Evolutionary conservation across 2,113 vertebrate species (phyloP), one percentile per base, ranked within the genome.

Genomic region (Microtus montanus): DNA sequence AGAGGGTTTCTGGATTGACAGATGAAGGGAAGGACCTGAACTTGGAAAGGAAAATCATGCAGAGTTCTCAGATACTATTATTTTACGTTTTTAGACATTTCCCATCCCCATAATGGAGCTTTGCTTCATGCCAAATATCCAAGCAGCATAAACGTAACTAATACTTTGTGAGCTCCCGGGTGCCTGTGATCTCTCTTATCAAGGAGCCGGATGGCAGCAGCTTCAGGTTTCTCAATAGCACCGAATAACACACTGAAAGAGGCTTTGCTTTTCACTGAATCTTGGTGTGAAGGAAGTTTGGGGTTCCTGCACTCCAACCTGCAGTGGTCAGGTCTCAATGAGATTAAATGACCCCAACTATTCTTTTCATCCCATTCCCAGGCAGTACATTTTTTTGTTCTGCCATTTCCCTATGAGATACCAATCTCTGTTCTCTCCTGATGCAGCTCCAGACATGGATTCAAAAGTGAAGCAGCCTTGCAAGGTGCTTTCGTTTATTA

Each of bases 91-190:
- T 35, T 2, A 64, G 2, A 1, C 6, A 41, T 30, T n/a, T 8
- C 11, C 2, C 30, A 64, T 12, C 7, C 28, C 38, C 9, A 28
- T 33, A 12, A 64, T 44, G 19, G 49, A 22, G 71, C 11, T 17
- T 85, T 9, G 79, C 87, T 96, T 79, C 52, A 79, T 66, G 68
- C 26, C 10, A 87, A 95, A 52, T 75, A 79, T 95, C 77, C 7
- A 89, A 64, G 49, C 22, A 71, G 12, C 80, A 47, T 52, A 90
- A 90, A 91, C 3, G 22, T 78, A 88, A 22, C 35, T 47, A 70
- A 73, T 3, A 33, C 54, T 61, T 73, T 79, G 52, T 85, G 52
- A 95, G 20, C 11, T 2, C 2, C 58, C 13, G 0, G 0, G 0
- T 8, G 6, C 28, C 41, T 38, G 7, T 20, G 63, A 24, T 71